phyloP scores from a whole-genome alignment of 2,888 invertebrate species.

The Spodoptera exigua region DNA sequence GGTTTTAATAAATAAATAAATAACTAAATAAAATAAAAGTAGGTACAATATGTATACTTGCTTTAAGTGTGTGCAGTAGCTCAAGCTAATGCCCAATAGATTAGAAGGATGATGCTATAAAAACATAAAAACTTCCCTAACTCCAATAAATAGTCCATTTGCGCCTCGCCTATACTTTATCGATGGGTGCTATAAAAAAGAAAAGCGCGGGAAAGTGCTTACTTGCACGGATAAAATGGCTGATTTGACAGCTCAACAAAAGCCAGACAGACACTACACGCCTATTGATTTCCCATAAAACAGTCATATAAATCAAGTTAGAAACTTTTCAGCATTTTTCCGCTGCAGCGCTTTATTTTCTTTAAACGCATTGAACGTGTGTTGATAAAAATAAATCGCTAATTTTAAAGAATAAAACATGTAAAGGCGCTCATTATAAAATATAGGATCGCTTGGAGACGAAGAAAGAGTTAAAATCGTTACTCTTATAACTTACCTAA shows the following conservation, averaged over 20 bases:
- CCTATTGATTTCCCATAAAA: constrained; percentile 74
- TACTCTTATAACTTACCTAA: too few relatives aligned
- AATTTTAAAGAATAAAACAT: too few relatives aligned
- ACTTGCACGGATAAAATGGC: constrained; percentile 15
- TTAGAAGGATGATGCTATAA: not conserved
- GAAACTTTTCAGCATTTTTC: constrained; percentile 42
- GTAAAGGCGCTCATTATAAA: too few relatives aligned
- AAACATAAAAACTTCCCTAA: not conserved
- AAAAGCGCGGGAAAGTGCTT: constrained; percentile 18
- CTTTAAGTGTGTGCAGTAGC: too few relatives aligned
- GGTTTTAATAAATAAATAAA: too few relatives aligned
- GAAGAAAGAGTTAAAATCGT: too few relatives aligned
- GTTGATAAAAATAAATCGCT: too few relatives aligned
- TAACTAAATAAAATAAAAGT: too few relatives aligned
- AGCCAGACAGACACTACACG: constrained; percentile 19
- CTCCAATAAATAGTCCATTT: constrained; percentile 10
- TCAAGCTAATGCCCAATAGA: too few relatives aligned
- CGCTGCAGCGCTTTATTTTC: constrained; percentile 18
- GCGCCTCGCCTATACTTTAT: not conserved
- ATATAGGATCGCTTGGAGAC: too few relatives aligned
- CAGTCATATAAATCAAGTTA: constrained; percentile 65
- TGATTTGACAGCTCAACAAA: constrained; percentile 51
- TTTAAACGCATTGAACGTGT: not conserved
- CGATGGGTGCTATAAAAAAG: constrained; percentile 1
- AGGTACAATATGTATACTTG: too few relatives aligned